Conservation (phyloP, 1,140 invertebrate species). For the Neodiprion pinetum region DNA sequence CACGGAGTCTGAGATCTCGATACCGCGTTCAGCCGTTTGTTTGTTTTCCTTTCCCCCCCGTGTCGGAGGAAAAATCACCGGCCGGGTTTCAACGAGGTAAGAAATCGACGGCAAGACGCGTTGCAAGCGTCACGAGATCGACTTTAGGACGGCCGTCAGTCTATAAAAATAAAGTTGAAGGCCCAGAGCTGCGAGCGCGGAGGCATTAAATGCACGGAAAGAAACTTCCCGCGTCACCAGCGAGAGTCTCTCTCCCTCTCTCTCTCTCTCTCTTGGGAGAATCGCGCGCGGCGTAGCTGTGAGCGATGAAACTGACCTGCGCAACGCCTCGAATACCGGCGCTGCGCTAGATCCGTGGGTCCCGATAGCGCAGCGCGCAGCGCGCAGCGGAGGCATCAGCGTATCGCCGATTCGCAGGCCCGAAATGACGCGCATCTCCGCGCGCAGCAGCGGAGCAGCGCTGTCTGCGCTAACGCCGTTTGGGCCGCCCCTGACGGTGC, state of each 20-base stretch:
- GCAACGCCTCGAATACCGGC: not conserved
- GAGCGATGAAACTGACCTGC: constrained; percentile 24
- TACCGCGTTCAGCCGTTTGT: not conserved
- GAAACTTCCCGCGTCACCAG: constrained; percentile 9
- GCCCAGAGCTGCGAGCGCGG: constrained; percentile 24
- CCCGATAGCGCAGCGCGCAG: not conserved
- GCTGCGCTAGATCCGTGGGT: not conserved
- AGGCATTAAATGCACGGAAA: constrained; percentile 23
- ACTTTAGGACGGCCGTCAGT: constrained; percentile 13
- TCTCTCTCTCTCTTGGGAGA: constrained; percentile 4
- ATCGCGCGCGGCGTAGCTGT: constrained; percentile 29
- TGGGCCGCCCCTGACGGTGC: no score
- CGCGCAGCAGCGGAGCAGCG: no score
- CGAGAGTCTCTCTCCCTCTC: constrained; percentile 10
- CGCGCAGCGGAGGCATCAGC: not conserved
- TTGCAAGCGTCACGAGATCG: no score
- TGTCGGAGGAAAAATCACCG: not conserved
- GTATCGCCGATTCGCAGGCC: no score
- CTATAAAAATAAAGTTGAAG: constrained; percentile 31
- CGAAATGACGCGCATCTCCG: no score
- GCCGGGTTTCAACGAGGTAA: no score
- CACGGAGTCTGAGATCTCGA: not conserved
- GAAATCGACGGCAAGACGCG: no score
- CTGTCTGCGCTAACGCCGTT: no score
- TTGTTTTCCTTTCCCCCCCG: no score